Evolutionary conservation across 2,888 invertebrate species (phyloP), one percentile per base, ranked within the genome.

Genomic region (Limnephilus lunatus): DNA sequence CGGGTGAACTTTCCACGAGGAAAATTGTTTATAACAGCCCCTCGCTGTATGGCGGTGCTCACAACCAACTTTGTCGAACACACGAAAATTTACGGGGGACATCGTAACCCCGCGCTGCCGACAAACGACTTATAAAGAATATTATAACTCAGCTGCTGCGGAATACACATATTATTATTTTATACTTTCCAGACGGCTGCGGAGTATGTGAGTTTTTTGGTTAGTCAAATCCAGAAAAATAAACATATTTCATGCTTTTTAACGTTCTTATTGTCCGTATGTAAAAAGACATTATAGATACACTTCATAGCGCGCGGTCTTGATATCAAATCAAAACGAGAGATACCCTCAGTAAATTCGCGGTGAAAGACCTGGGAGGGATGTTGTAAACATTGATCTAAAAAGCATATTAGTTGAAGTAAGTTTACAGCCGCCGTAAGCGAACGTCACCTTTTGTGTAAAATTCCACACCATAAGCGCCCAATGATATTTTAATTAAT

Each of bases 1-100:
- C 11, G 88, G 68, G 88, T 25, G 68, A 31, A 88, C 31, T 88
- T 88, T 88, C 53, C 88, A 88, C 48, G 35, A 80, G 88, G 88
- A 88, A 88, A 31, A 88, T 88, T 68, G 88, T 88, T 88, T 88
- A 88, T 86, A 86, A 30, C 39, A 68, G 88, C 68, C 68, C 88
- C 11, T 68, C 88, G 30, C 15, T 88, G 53, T 88, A 53, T 35
- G 68, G 68, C 39, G 32, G 53, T n/a, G 68, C 68, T 7, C 25
- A 25, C 68, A n/a, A 2, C 44, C 39, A 86, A 86, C 86, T 86
- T 86, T 44, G 44, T 48, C 39, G 86, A 86, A 44, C 86, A 86
- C 44, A 86, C 30, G 86, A 86, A 48, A 39, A 86, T 86, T 87
- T 68, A 87, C 87, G 32, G 87, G 25, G 68, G 87, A 32, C 87